Percentiles rank a stretch among this genome's conserved stretches.
phyloP scores from a whole-genome alignment of 1,140 invertebrate genomes.

The Pemphigus obesinymphae region DNA sequence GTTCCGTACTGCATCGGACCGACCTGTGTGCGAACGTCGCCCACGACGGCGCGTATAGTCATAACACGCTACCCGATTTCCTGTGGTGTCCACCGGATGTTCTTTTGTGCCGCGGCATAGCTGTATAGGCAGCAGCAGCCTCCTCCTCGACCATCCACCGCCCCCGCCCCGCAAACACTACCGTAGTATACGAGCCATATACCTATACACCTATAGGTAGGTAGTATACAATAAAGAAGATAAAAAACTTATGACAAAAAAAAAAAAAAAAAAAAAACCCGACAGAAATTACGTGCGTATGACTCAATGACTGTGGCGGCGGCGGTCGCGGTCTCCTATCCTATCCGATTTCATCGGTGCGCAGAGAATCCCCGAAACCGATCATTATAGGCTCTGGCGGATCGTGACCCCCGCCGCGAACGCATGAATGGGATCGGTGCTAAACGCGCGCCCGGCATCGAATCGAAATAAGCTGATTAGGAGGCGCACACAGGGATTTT shows the following conservation, averaged over 20 bases:
- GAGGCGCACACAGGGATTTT: not conserved
- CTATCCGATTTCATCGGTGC: conserved; percentile 40
- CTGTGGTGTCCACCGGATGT: conserved; percentile 40
- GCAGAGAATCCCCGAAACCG: conserved; percentile 38
- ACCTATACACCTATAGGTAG: not conserved
- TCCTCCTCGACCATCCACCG: not conserved
- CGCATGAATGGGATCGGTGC: not conserved
- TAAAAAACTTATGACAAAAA: no score
- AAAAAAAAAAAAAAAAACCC: conserved; percentile 2
- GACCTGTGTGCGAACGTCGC: conserved; percentile 22
- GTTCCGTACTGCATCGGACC: not conserved
- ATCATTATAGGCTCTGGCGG: conserved; percentile 37
- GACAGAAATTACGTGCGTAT: conserved; percentile 28
- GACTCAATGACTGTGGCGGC: conserved; percentile 36
- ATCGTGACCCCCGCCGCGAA: conserved; percentile 22
- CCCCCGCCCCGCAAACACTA: not conserved
- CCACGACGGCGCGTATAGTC: not conserved
- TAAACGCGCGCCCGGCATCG: conserved; percentile 30
- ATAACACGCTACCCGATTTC: conserved; percentile 42
- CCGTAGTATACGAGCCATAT: no score
- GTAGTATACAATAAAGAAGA: not conserved
- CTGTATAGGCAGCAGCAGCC: conserved; percentile 9
- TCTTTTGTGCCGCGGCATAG: conserved; percentile 33
- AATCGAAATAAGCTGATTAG: conserved; percentile 36
- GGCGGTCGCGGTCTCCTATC: no score